Percentiles rank a stretch among this genome's conserved stretches.
phyloP scores from a whole-genome alignment of 2,888 invertebrate genomes.

The Drosophila picticornis region DNA sequence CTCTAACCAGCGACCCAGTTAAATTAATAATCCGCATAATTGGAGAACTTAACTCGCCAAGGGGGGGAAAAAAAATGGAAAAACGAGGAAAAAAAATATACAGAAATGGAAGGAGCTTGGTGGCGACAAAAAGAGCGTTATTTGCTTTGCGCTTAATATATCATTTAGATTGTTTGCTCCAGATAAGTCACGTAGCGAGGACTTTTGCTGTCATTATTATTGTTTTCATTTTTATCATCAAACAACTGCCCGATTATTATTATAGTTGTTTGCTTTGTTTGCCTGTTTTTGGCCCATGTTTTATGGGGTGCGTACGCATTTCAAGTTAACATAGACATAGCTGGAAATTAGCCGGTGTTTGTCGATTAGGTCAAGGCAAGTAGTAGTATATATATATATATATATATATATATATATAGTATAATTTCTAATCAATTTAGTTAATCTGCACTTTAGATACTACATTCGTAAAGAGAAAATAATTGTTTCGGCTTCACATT shows the following conservation, averaged over 20 bases:
- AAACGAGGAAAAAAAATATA: background rate
- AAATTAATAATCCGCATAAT: conserved; percentile 85
- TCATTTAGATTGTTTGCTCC: conserved; percentile 85
- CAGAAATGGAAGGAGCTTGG: conserved; percentile 40
- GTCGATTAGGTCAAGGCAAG: conserved; percentile 44
- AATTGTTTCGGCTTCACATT: conserved; percentile 74
- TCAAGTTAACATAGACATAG: conserved; percentile 40
- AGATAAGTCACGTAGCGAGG: conserved; percentile 78
- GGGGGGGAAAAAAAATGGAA: conserved; percentile 4
- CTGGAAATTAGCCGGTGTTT: conserved; percentile 61
- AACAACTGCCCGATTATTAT: conserved; percentile 27
- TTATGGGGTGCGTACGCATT: conserved; percentile 34
- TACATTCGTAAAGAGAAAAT: conserved; percentile 65
- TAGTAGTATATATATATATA: conserved; percentile 1
- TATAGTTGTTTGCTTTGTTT: conserved; percentile 33
- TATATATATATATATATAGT: conserved; percentile 17
- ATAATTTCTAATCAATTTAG: conserved; percentile 78
- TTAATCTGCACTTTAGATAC: conserved; percentile 57
- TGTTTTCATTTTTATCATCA: conserved; percentile 43
- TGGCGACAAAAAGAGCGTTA: conserved; percentile 73
- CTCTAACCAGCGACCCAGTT: conserved; percentile 78
- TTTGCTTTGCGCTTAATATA: conserved; percentile 85
- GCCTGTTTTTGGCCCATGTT: conserved; percentile 18
- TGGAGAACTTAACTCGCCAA: conserved; percentile 81
- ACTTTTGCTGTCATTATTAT: conserved; percentile 76